These are phyloP conservation scores for Cnemophilus loriae DNA, from an alignment of 2,113 vertebrate species.

Conservation along the genomic window DNA sequence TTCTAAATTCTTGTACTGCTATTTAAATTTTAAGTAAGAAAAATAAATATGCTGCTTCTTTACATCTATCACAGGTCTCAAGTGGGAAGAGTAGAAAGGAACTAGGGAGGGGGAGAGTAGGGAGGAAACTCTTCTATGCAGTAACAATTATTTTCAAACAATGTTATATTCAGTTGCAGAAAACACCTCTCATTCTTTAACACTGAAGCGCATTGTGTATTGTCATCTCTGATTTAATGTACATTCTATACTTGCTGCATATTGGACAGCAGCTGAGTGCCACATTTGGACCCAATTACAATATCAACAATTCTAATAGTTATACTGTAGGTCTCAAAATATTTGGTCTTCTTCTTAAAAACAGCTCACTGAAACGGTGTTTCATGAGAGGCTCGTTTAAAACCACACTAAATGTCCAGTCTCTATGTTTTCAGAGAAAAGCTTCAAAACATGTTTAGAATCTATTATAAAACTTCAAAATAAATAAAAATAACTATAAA, in stretches of 20 bases:
- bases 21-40: background rate
- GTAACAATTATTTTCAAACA: background rate
- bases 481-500: background rate
- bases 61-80: background rate
- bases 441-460: background rate
- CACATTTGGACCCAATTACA: background rate
- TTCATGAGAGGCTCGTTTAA: background rate
- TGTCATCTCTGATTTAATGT: background rate
- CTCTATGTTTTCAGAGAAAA: background rate
- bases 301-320: background rate
- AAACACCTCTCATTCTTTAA: background rate
- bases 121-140: background rate
- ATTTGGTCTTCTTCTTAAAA: background rate
- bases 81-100: background rate
- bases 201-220: background rate
- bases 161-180: background rate
- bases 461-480: background rate
- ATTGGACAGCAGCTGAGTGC: background rate
- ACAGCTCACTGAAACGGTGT: background rate
- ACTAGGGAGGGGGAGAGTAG: background rate
- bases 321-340: background rate
- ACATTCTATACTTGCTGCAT: background rate
- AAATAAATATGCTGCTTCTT: background rate
- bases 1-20: background rate
- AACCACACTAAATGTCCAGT: background rate